Percentiles rank a stretch among this genome's conserved stretches.
phyloP scores from a whole-genome alignment of 2,113 vertebrate species.

The Elanoides forficatus region DNA sequence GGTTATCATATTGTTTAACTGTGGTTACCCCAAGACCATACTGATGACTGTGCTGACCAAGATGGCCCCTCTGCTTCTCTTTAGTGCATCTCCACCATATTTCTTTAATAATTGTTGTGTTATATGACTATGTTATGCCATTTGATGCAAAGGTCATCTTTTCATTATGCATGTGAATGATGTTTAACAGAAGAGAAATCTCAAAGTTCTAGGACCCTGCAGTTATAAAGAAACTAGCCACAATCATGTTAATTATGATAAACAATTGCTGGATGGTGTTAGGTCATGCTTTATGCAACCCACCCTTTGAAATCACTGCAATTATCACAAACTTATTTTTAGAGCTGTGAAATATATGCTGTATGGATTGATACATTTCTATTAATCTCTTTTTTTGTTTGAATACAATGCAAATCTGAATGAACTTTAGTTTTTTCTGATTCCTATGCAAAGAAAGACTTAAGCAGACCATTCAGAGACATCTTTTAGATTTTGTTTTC shows the following conservation, averaged over 20 bases:
- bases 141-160: neutral
- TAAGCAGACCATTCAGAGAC: neutral
- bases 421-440: neutral
- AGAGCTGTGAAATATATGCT: neutral
- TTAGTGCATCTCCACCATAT: neutral
- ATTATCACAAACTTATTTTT: neutral
- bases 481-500: neutral
- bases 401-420: neutral
- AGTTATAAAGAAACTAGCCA: neutral
- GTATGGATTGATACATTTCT: neutral
- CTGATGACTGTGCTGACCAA: neutral
- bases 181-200: neutral
- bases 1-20: too few relatives aligned
- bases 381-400: neutral
- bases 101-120: neutral
- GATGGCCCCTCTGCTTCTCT: neutral
- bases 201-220: neutral
- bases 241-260: neutral
- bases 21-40: neutral
- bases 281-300: neutral
- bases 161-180: neutral
- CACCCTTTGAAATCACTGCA: neutral
- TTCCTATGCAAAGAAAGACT: neutral
- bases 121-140: too few relatives aligned
- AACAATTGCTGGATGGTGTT: neutral